Evolutionary conservation across 1,140 invertebrate species (phyloP).

Genomic region (Trichonephila inaurata): DNA sequence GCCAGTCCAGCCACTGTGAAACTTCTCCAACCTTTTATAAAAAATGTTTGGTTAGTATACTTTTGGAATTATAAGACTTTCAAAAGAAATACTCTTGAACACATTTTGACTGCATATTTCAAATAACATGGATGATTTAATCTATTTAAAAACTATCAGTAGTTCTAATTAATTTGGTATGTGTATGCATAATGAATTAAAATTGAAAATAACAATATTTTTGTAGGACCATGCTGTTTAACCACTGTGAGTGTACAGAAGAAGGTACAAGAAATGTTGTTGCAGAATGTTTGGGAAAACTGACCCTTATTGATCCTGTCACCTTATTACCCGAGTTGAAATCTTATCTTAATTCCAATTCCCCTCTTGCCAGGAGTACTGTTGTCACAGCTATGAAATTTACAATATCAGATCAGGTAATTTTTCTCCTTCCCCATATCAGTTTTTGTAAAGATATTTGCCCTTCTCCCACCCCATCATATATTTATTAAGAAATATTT

Average conservation of each 20-base stretch:
- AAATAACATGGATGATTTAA: not conserved
- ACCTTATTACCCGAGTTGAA: constrained; percentile 87
- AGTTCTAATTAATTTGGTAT: not conserved
- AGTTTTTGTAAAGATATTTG: too few relatives aligned
- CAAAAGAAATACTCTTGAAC: too few relatives aligned
- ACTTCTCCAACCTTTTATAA: constrained; percentile 91
- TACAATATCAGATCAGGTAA: constrained; percentile 95
- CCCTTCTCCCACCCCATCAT: too few relatives aligned
- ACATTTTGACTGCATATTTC: too few relatives aligned
- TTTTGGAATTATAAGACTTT: not conserved
- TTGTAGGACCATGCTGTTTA: constrained; percentile 85
- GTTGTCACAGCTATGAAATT: constrained; percentile 99
- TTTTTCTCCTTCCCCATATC: not conserved
- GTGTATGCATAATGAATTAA: not conserved
- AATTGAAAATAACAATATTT: not conserved
- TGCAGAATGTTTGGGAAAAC: constrained; percentile 98
- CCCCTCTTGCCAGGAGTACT: constrained; percentile 92
- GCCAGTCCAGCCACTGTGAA: constrained; percentile 88
- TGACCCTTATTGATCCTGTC: constrained; percentile 96
- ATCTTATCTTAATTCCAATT: constrained; percentile 84
- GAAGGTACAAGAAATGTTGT: constrained; percentile 99
- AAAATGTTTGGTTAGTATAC: constrained; percentile 84
- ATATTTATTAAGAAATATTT: too few relatives aligned
- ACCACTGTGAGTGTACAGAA: constrained; percentile 96
- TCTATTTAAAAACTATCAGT: not conserved